phyloP scores from a whole-genome alignment of 2,888 invertebrate genomes.

The Limenitis camilla region DNA sequence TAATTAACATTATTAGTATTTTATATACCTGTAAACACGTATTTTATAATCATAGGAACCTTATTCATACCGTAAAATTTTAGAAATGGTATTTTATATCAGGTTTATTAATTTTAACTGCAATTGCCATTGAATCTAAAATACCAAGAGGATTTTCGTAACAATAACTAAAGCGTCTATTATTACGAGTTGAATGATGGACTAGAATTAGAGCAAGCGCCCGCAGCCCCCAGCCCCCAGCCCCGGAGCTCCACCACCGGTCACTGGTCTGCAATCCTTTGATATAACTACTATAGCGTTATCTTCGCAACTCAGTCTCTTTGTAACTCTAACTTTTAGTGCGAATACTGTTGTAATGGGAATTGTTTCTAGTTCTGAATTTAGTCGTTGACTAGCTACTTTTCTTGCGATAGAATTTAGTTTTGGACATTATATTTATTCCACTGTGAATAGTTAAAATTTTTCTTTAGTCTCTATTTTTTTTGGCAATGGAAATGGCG shows the following conservation, averaged over 20 bases:
- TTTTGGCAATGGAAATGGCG: no score
- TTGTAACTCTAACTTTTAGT: conserved; percentile 3
- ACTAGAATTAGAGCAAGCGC: conserved; percentile 16
- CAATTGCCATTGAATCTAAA: not conserved
- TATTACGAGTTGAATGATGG: conserved; percentile 14
- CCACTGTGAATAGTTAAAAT: no score
- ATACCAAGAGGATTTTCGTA: conserved; percentile 3
- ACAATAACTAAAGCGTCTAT: conserved; percentile 13
- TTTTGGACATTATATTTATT: no score
- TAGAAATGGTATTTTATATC: no score
- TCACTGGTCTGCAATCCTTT: conserved; percentile 36
- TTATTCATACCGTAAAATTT: no score
- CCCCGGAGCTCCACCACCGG: conserved; percentile 17
- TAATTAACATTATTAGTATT: no score
- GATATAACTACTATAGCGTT: conserved; percentile 37
- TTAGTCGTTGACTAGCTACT: no score
- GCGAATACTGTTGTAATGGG: not conserved
- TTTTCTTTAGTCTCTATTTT: no score
- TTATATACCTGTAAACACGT: no score
- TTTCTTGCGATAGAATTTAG: no score
- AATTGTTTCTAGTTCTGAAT: no score
- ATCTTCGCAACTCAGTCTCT: conserved; percentile 30
- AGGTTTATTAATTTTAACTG: not conserved
- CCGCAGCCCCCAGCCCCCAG: conserved; percentile 22
- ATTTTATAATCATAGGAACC: no score